These are phyloP conservation scores for Pangasius macronema DNA, from an alignment of 2,797 vertebrate genomes.

Conservation along the genomic window DNA sequence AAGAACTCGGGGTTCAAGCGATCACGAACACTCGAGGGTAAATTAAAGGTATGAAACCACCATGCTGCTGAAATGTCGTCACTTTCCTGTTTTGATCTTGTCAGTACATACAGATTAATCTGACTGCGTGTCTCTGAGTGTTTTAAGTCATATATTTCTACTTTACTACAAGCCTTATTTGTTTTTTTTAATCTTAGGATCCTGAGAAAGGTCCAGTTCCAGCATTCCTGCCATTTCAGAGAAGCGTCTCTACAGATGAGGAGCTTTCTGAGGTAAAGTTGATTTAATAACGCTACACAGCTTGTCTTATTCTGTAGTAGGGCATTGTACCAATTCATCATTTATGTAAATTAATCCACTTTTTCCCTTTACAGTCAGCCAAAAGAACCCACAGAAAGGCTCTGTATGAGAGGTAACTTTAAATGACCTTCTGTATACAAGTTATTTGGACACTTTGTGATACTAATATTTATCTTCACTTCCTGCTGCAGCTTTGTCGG, in stretches of 20 bases:
- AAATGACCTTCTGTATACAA: not conserved
- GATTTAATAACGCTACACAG: not conserved
- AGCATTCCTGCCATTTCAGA: constrained; percentile 93
- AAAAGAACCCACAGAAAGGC: constrained; percentile 86
- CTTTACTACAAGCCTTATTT: not conserved
- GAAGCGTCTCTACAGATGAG: constrained; percentile 88
- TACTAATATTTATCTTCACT: not conserved
- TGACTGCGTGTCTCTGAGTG: not conserved
- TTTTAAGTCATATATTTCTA: not conserved
- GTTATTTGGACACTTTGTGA: not conserved
- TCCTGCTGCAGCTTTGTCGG: constrained; percentile 81
- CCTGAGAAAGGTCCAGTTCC: constrained; percentile 88
- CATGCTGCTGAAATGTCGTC: too few relatives aligned
- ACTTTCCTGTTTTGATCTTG: not conserved
- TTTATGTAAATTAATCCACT: not conserved
- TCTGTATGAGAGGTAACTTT: constrained; percentile 86
- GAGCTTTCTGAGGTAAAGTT: constrained; percentile 82
- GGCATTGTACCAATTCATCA: not conserved
- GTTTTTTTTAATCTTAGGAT: constrained; percentile 73
- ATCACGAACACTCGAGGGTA: constrained; percentile 89
- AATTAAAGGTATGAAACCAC: constrained; percentile 80
- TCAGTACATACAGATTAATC: not conserved
- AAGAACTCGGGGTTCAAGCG: constrained; percentile 95
- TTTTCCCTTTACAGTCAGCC: constrained; percentile 71
- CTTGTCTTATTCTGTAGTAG: not conserved